A percentile compares a stretch with the other conserved stretches of the same genome.
Conservation (phyloP, 23 tunicate genomes). For the Halocynthia roretzi region DNA sequence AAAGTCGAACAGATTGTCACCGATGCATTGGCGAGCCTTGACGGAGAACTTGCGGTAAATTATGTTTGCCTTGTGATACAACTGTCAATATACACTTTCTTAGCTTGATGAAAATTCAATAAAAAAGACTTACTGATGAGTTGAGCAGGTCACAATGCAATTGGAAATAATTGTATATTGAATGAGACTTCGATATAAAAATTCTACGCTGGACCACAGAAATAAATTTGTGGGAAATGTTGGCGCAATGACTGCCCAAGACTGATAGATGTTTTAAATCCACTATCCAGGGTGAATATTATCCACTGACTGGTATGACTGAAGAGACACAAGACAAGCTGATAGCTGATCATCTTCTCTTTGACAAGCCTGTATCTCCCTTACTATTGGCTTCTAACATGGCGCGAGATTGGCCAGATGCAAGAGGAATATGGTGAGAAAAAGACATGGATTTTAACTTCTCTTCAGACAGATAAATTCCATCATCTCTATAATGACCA, state of each 20-base stretch:
- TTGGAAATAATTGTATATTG: too few relatives aligned
- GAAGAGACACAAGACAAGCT: conserved; percentile 74
- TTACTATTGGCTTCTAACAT: conserved; percentile 58
- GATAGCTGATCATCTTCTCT: conserved; percentile 68
- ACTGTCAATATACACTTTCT: background rate
- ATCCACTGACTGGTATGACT: conserved; percentile 73
- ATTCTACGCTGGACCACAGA: too few relatives aligned
- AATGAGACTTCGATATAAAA: too few relatives aligned
- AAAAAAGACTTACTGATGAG: background rate
- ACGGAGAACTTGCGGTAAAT: conserved; percentile 55
- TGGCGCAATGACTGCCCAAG: background rate
- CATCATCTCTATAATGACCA: background rate
- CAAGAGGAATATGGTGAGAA: conserved; percentile 77
- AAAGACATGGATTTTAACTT: background rate
- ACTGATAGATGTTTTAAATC: background rate
- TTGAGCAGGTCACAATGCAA: background rate
- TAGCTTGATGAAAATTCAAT: background rate
- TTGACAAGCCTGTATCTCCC: conserved; percentile 88
- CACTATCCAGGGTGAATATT: conserved; percentile 24
- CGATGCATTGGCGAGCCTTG: conserved; percentile 36
- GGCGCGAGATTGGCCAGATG: conserved; percentile 91
- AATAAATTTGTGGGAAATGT: too few relatives aligned
- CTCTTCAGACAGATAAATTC: background rate
- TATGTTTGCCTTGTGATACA: background rate
- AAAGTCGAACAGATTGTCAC: conserved; percentile 43